Conservation (phyloP, 2,797 vertebrate species). For the Diplodus puntazzo region DNA sequence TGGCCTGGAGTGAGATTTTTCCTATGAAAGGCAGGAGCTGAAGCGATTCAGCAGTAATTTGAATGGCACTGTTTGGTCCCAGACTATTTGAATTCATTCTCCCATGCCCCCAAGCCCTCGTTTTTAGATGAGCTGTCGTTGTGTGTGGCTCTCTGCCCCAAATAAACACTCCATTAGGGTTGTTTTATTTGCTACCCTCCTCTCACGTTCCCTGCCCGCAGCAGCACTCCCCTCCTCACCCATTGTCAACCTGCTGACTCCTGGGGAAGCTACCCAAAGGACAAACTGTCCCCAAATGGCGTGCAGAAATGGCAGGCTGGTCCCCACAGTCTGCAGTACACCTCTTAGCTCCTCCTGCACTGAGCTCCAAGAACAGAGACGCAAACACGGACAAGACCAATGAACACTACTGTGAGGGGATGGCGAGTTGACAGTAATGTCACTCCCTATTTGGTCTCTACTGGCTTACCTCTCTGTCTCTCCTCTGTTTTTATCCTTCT, state of each 20-base stretch:
- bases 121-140: conserved; percentile 69
- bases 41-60: conserved; percentile 62
- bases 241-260: conserved; percentile 71
- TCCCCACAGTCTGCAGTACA: conserved; percentile 66
- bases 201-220: conserved; percentile 65
- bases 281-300: conserved; percentile 75
- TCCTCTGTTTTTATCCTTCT: conserved; percentile 36
- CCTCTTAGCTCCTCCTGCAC: conserved; percentile 68
- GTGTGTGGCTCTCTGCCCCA: conserved; percentile 72
- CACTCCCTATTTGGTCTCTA: conserved; percentile 70
- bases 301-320: conserved; percentile 69
- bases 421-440: conserved; percentile 74
- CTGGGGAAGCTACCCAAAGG: conserved; percentile 67
- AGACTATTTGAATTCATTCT: conserved; percentile 67
- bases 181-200: conserved; percentile 62
- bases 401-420: conserved; percentile 53
- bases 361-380: conserved; percentile 64
- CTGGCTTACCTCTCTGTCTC: conserved; percentile 52
- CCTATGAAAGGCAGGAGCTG: conserved; percentile 59
- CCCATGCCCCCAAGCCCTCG: conserved; percentile 52
- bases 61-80: conserved; percentile 65
- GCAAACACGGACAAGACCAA: conserved; percentile 68
- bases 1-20: conserved; percentile 41
- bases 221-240: conserved; percentile 66
- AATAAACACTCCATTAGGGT: conserved; percentile 79